Percentiles rank a stretch among this genome's conserved stretches.
Conservation (phyloP, 2,113 vertebrate species). For the Alouatta palliata region DNA sequence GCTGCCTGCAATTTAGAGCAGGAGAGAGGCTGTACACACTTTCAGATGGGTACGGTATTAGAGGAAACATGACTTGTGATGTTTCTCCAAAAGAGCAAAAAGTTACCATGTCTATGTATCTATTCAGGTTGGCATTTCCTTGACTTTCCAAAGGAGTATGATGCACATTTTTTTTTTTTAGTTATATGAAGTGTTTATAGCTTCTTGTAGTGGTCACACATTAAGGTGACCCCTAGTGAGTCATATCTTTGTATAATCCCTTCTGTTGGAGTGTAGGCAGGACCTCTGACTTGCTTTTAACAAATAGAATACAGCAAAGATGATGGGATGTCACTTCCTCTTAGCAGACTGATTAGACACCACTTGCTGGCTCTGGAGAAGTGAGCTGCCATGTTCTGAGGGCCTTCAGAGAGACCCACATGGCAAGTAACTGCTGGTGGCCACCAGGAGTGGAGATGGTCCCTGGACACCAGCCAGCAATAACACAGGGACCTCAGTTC, state of each 20-base stretch:
- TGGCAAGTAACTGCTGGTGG: background rate
- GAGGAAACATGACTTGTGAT: background rate
- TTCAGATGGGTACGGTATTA: background rate
- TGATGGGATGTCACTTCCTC: background rate
- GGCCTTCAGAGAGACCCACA: background rate
- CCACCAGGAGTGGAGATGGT: background rate
- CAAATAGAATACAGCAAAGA: background rate
- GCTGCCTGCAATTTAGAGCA: conserved; percentile 11
- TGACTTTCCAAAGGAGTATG: background rate
- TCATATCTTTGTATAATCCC: background rate
- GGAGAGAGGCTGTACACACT: background rate
- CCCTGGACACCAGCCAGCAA: background rate
- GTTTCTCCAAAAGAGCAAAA: background rate
- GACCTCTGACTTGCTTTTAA: background rate
- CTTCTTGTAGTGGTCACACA: background rate
- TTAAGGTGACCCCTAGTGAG: background rate
- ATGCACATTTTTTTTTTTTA: background rate
- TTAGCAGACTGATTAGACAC: background rate
- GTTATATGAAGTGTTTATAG: background rate
- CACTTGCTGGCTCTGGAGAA: background rate
- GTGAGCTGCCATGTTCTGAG: background rate
- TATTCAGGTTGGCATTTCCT: background rate
- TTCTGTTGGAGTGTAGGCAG: background rate
- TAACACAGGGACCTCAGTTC: background rate
- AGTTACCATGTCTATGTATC: background rate